Conservation (phyloP, 2,888 invertebrate species). For the Harpalus rufipes region DNA sequence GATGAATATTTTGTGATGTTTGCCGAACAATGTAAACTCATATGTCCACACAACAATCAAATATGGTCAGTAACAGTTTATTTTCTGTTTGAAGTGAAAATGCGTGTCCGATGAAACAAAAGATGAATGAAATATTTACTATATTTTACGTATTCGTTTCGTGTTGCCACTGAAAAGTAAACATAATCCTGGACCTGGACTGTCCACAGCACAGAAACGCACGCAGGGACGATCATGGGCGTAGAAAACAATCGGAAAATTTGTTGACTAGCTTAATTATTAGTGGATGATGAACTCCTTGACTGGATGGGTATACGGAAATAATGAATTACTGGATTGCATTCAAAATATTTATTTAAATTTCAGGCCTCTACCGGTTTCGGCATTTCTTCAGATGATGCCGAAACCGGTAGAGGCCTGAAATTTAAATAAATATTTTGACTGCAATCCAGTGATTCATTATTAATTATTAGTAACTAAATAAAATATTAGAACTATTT, state of each 20-base stretch:
- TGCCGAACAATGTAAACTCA: conserved; percentile 17
- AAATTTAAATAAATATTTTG: too few relatives aligned
- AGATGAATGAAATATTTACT: conserved; percentile 60
- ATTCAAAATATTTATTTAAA: too few relatives aligned
- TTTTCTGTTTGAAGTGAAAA: conserved; percentile 29
- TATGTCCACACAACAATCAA: conserved; percentile 41
- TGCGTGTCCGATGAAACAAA: conserved; percentile 55
- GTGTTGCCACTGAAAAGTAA: conserved; percentile 37
- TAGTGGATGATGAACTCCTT: too few relatives aligned
- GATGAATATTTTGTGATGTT: conserved; percentile 36
- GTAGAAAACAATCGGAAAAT: not conserved
- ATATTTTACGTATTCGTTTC: conserved; percentile 48
- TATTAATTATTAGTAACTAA: too few relatives aligned
- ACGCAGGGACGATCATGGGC: not conserved
- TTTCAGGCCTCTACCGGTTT: too few relatives aligned
- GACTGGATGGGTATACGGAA: too few relatives aligned
- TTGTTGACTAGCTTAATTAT: too few relatives aligned
- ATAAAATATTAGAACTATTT: too few relatives aligned
- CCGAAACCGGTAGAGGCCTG: too few relatives aligned
- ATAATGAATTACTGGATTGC: too few relatives aligned
- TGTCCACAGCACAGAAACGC: conserved; percentile 25
- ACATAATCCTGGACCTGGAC: conserved; percentile 43
- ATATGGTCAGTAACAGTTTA: conserved; percentile 25
- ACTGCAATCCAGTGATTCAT: too few relatives aligned
- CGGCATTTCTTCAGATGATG: too few relatives aligned